Conservation (phyloP, 2,888 invertebrate genomes). For the Colostygia pectinataria region DNA sequence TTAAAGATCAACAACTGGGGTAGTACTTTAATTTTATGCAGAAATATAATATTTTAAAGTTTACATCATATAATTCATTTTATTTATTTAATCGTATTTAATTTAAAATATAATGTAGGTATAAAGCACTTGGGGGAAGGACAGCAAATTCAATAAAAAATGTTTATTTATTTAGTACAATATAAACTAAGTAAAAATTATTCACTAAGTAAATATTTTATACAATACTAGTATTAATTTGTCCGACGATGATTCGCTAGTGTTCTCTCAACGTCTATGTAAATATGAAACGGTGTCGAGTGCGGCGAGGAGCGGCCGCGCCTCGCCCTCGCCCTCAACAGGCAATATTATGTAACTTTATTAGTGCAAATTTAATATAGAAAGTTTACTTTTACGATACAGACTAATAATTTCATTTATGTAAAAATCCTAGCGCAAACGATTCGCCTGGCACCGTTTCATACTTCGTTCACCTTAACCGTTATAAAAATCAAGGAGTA, state of each 20-base stretch:
- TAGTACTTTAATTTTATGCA: conserved; percentile 66
- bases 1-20: conserved; percentile 75
- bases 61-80: conserved; percentile 75
- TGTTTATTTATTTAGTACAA: conserved; percentile 79
- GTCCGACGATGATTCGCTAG: conserved; percentile 77
- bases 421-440: conserved; percentile 82
- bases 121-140: conserved; percentile 84
- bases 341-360: conserved; percentile 71
- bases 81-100: conserved; percentile 80
- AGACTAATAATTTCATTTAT: conserved; percentile 80
- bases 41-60: conserved; percentile 75
- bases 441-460: conserved; percentile 80
- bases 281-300: conserved; percentile 64
- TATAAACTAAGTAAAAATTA: conserved; percentile 83
- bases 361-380: conserved; percentile 80
- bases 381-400: conserved; percentile 78
- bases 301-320: conserved; percentile 40
- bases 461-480: conserved; percentile 76
- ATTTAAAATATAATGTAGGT: conserved; percentile 80
- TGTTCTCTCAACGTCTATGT: conserved; percentile 74
- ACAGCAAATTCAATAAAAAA: conserved; percentile 84
- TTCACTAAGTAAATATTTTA: conserved; percentile 82
- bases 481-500: conserved; percentile 81
- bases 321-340: conserved; percentile 76
- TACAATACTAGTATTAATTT: conserved; percentile 81